Evolutionary conservation across 2,113 vertebrate genomes (phyloP), one percentile per base, ranked within the genome.

Genomic region (Dissostichus mawsoni): DNA sequence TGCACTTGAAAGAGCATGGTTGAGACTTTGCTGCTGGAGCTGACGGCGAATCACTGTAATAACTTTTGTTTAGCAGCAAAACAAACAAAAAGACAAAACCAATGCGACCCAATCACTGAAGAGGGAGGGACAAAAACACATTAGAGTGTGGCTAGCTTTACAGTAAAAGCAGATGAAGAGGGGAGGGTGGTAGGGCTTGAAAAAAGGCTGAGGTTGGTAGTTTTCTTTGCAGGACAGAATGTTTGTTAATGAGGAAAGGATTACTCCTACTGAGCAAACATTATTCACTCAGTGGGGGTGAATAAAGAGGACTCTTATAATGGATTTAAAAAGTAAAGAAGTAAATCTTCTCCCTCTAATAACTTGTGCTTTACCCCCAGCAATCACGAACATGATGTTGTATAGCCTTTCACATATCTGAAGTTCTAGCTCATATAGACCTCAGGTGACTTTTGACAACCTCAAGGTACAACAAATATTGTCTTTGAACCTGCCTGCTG

Each of bases 261-360:
- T 84, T 82, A 77, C 9, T 72, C 72, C 63, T 14, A 73, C 65
- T 80, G 79, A 67, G 84, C 73, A 29, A 78, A 69, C 70, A 57
- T 48, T 68, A 74, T 41, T 73, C 11, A n/a, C 77, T 33, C 58
- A 64, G 59, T 20, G 58, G 67, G 74, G 64, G 76, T 65, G 29
- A 67, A 78, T 84, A 70, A 84, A 74, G 20, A 47, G 33, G 33
- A 51, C 50, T 78, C 17, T 73, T 74, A 80, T 44, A 72, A 25
- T 65, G 68, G 51, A 65, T 64, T 62, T 9, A 57, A 55, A 78
- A 80, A 72, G n/a, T 11, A 68, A 83, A 56, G 9, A 65, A 52
- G 62, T 13, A 78, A 61, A 78, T 62, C 12, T 72, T 74, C 64
- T 29, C 20, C 45, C 11, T 73, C 12, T 36, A 45, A 79, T 73